Conservation (phyloP, 2,888 invertebrate genomes). For the Pardosa pseudoannulata region DNA sequence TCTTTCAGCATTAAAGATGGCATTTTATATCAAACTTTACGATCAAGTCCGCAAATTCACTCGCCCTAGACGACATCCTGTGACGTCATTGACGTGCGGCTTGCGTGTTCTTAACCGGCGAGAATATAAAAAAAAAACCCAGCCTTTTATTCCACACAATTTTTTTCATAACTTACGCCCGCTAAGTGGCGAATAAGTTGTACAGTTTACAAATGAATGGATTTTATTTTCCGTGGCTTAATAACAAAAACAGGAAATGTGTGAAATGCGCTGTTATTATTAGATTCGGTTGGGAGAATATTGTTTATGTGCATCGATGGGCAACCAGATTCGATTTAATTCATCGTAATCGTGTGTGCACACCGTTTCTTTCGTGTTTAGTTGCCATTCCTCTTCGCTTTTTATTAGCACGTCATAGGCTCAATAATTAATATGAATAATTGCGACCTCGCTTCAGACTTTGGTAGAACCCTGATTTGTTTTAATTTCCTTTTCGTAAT, state of each 20-base stretch:
- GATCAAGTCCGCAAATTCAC: slow-evolving; percentile 24
- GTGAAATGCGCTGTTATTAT: not conserved
- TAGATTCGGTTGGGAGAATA: slow-evolving; percentile 20
- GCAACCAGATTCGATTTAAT: slow-evolving; percentile 20
- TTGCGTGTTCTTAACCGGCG: slow-evolving; percentile 1
- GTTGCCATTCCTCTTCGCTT: not conserved
- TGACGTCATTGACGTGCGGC: slow-evolving; percentile 26
- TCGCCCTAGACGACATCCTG: slow-evolving; percentile 43
- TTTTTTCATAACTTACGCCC: slow-evolving; percentile 21
- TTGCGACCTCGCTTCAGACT: too few relatives aligned
- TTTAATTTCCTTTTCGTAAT: too few relatives aligned
- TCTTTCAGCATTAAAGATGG: not conserved
- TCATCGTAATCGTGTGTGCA: slow-evolving; percentile 13
- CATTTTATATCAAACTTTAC: slow-evolving; percentile 28
- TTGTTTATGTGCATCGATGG: slow-evolving; percentile 50
- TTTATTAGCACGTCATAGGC: too few relatives aligned
- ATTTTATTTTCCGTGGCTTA: slow-evolving; percentile 30
- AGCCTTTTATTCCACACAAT: not conserved
- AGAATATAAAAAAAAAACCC: not conserved
- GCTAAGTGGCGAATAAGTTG: slow-evolving; percentile 52
- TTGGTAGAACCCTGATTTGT: too few relatives aligned
- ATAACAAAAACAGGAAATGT: slow-evolving; percentile 22
- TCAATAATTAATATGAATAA: too few relatives aligned
- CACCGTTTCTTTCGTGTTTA: not conserved
- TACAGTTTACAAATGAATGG: slow-evolving; percentile 45